Evolutionary conservation across 2,888 invertebrate genomes (phyloP).

Genomic region (Julus scandinavius): DNA sequence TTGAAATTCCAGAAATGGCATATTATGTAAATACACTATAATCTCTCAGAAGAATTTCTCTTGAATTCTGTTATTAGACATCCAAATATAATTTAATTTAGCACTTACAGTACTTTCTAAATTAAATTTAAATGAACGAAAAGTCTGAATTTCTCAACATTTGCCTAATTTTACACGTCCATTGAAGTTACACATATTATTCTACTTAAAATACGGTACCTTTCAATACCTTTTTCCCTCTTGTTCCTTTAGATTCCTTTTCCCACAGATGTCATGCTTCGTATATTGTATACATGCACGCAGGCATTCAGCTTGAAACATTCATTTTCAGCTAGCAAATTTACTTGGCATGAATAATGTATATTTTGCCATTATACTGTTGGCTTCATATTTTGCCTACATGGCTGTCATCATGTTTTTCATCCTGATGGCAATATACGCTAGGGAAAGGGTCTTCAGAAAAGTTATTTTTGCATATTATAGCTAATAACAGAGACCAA

Average conservation of each 20-base stretch:
- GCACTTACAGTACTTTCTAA: neutral
- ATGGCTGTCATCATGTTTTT: neutral
- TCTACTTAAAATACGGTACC: too few species aligned
- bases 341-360: conserved; percentile 21
- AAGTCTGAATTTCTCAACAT: neutral
- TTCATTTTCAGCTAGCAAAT: conserved; percentile 39
- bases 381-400: conserved; percentile 24
- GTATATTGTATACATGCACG: neutral
- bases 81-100: neutral
- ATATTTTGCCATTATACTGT: conserved; percentile 38
- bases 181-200: neutral
- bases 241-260: neutral
- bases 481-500: neutral
- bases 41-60: too few species aligned
- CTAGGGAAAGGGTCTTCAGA: neutral
- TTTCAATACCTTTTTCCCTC: neutral
- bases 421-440: neutral
- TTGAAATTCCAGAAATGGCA: too few species aligned
- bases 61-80: too few species aligned
- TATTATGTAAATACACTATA: too few species aligned
- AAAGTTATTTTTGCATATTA: neutral
- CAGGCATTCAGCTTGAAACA: conserved; percentile 13
- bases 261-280: neutral
- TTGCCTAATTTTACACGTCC: neutral
- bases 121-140: neutral